Evolutionary conservation across 2,888 invertebrate genomes (phyloP), one percentile per base, ranked within the genome.

Genomic region (Apocheima hispidaria): DNA sequence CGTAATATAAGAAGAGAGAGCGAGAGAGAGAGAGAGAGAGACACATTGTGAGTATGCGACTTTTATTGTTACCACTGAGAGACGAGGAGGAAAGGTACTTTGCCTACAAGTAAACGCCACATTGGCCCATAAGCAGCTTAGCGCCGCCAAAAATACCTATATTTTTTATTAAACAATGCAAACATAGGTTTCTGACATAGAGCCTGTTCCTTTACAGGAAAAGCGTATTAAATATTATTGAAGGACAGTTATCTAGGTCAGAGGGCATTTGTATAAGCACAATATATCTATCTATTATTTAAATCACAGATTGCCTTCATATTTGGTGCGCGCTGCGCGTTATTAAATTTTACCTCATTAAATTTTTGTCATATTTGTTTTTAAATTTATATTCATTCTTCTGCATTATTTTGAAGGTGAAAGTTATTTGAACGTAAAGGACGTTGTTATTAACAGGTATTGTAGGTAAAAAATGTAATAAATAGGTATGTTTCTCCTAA

Each of bases 351-450:
- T 36, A 33, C 26, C 53, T 62, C 64, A 64, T 67, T 62, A 67
- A 50, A 64, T 67, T 64, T 67, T 67, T 64, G 67, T 50, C 64
- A 67, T 64, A 66, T 62, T 64, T 67, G 64, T 60, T 62, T 54
- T 58, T 55, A 49, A 64, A 61, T 66, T 66, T 54, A 63, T 59
- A 53, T 59, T 38, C 16, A 43, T 40, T 38, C 51, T 51, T 51
- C 40, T 28, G 49, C 54, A 46, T 33, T 28, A 23, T 58, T 58
- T 44, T 38, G 35, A 61, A 50, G 43, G 35, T 60, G 63, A 57
- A 54, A 44, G 16, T 43, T 51, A 51, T 40, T 53, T 53, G 23
- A 14, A 10, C 50, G 53, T 54, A 35, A 53, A 44, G 44, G 16
- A 33, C 43, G 26, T 35, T 18, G 16, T 35, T 44, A 54, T 53